Evolutionary conservation across 2,888 invertebrate species (phyloP).

Genomic region (Drosophila longiperda): DNA sequence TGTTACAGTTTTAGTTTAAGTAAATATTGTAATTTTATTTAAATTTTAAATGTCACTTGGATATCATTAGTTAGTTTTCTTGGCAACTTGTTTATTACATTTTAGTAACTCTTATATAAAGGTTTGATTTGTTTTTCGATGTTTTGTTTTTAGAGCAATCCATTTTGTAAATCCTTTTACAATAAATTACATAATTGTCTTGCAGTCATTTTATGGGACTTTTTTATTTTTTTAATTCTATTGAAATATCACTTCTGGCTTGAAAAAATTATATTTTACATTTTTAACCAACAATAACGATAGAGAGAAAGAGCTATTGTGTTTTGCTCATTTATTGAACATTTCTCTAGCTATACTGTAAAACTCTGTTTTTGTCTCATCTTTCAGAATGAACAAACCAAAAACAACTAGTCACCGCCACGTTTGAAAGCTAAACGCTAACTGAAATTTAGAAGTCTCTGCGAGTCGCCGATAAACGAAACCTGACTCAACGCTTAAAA

Average conservation of each 20-base stretch:
- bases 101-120: background rate
- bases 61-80: background rate
- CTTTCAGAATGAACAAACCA: constrained; percentile 1
- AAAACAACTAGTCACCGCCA: constrained; percentile 46
- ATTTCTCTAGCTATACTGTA: background rate
- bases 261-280: background rate
- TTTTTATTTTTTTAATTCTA: background rate
- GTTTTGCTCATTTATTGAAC: background rate
- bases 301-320: background rate
- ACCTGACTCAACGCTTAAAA: constrained; percentile 18
- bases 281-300: background rate
- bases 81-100: background rate
- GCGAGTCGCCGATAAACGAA: constrained; percentile 22
- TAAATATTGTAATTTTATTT: background rate
- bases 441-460: constrained; percentile 48
- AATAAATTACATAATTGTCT: background rate
- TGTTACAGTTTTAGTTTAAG: background rate
- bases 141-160: background rate
- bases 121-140: background rate
- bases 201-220: background rate
- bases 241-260: background rate
- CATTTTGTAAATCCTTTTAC: background rate
- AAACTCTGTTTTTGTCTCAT: background rate
- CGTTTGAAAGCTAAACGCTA: constrained; percentile 38
- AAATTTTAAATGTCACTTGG: background rate